Base-by-base conservation (phyloP, 2,888 invertebrate genomes). In the Dryobotodes eremita region DNA sequence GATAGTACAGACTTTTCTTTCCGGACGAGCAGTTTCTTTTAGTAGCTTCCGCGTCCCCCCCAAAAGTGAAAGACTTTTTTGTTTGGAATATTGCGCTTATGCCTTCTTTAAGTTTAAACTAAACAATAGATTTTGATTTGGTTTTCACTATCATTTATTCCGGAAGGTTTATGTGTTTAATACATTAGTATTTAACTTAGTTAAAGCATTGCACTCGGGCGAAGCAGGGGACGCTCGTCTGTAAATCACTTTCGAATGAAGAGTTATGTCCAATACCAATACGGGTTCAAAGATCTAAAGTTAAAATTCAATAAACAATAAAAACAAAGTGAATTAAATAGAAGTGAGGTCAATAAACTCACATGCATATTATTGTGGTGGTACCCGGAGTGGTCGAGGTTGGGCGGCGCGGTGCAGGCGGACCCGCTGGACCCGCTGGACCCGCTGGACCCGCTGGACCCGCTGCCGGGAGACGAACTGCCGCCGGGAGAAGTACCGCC, bases 391-490 rank as follows among this genome's bases (percentile, higher is more conserved):
- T 84, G 86, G 61, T 89, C 90, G 20, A 90, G 82, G 64, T 57
- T 46, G 50, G 88, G 87, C 48, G 89, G 90, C 57, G 89, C 88
- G 3, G 89, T 82, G 82, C 84, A 80, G 36, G 86, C 88, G 0
- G 88, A 88, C 5, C 81, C 90, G 86, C 83, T 79, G 66, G 90
- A 92, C 42, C 88, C 89, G 80, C 68, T 0, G 66, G 90, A 92
- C 42, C 88, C 89, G 80, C 68, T 0, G 15, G 66, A 66, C 26
- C 66, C 66, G 20, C 81, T 84, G 68, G 89, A 91, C 61, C 87
- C 89, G 77, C 91, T 89, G 85, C 91, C 84, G 31, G 92, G 92
- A 0, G 92, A 92, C n/a, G 90, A 90, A 61, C 90, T 88, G 85
- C 91, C 92, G 53, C 88, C 90, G 4, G 92, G 91, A 0, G 93